Evolutionary conservation across 2,797 vertebrate genomes (phyloP).

Genomic region (Hylomyscus alleni): DNA sequence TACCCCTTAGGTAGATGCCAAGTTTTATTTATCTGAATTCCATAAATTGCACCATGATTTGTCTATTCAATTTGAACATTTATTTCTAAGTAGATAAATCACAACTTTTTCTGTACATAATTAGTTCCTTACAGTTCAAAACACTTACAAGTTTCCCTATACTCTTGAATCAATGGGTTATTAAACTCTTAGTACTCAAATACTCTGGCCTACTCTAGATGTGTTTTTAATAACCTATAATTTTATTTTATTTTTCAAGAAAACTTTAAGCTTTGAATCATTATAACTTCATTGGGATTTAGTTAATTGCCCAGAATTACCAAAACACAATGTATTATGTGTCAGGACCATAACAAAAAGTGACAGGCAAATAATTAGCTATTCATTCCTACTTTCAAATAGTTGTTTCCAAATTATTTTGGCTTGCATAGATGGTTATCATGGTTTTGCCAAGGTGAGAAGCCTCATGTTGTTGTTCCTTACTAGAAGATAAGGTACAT

Average conservation of each 20-base stretch:
- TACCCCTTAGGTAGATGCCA: not conserved
- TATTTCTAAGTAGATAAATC: not conserved
- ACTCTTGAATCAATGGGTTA: not conserved
- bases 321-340: not conserved
- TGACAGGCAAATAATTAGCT: not conserved
- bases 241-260: not conserved
- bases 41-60: not conserved
- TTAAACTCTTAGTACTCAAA: slow-evolving; percentile 23
- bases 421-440: not conserved
- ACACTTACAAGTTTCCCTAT: not conserved
- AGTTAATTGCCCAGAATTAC: not conserved
- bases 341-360: not conserved
- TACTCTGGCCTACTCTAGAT: not conserved
- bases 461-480: not conserved
- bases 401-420: not conserved
- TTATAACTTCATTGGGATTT: slow-evolving; percentile 35
- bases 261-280: not conserved
- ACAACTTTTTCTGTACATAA: not conserved
- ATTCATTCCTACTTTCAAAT: not conserved
- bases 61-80: not conserved
- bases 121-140: not conserved
- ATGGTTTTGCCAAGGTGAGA: not conserved
- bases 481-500: not conserved
- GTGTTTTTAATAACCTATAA: not conserved
- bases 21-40: slow-evolving; percentile 9